Evolutionary conservation across 2,113 vertebrate genomes (phyloP).

Genomic region (Poicephalus meyeri): DNA sequence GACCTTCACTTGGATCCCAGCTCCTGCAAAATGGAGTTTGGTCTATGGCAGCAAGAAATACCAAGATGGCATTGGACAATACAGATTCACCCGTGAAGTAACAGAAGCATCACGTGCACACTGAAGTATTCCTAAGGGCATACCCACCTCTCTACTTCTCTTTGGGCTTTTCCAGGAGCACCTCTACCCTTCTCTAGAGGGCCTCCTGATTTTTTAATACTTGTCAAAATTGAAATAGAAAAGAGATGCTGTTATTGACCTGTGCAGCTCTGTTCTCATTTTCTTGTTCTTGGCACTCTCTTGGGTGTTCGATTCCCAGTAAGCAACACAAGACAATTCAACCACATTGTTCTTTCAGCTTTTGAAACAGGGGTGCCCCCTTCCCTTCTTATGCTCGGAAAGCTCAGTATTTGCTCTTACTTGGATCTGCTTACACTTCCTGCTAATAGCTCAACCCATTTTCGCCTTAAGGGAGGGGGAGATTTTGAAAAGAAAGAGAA

Average conservation of each 20-base stretch:
- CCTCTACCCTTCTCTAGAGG: not conserved
- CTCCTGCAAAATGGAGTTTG: not conserved
- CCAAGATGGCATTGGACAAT: not conserved
- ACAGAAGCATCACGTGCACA: not conserved
- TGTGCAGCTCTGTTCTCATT: not conserved
- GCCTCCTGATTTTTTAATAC: not conserved
- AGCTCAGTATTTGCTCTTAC: not conserved
- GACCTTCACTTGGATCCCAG: too few relatives aligned
- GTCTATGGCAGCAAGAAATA: not conserved
- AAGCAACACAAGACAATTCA: not conserved
- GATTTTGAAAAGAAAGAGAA: not conserved
- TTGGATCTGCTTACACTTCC: not conserved
- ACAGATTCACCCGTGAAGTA: fast-evolving
- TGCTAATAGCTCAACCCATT: not conserved
- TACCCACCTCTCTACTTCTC: not conserved
- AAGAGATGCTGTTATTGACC: not conserved
- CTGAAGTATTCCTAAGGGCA: fast-evolving
- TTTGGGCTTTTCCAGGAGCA: not conserved
- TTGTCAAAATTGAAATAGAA: not conserved
- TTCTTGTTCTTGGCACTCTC: not conserved
- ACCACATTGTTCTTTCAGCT: not conserved
- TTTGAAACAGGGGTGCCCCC: not conserved
- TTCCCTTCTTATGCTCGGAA: not conserved
- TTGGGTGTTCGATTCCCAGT: not conserved
- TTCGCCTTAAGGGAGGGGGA: not conserved